These are phyloP conservation scores for Resseliella maxima DNA, from an alignment of 2,888 invertebrate species.

Conservation along the genomic window DNA sequence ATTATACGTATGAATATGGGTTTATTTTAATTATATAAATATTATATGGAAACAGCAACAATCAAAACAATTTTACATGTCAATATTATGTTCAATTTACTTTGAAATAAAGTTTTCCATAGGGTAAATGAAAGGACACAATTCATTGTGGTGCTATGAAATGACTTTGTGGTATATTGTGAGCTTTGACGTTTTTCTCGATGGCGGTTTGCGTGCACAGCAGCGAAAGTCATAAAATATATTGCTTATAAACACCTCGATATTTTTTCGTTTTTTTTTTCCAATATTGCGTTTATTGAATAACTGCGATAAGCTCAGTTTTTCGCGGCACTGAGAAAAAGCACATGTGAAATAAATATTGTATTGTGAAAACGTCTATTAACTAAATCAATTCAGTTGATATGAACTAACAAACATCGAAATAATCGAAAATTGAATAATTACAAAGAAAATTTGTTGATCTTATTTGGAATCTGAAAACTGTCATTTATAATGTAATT, in stretches of 20 bases:
- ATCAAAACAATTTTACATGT: neutral
- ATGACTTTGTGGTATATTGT: neutral
- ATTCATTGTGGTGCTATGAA: neutral
- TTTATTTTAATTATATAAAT: neutral
- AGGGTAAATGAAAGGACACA: neutral
- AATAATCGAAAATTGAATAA: no score
- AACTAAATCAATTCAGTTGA: no score
- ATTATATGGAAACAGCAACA: constrained; percentile 7
- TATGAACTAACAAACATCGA: no score
- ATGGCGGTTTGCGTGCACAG: neutral
- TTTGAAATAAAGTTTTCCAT: neutral
- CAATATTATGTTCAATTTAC: neutral
- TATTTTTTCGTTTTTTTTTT: neutral
- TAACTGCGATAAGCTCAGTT: neutral
- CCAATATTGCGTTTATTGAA: neutral
- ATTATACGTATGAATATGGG: neutral
- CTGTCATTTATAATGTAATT: no score
- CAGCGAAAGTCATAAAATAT: constrained; percentile 37
- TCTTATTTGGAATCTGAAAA: no score
- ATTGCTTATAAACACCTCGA: neutral
- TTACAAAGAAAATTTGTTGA: no score
- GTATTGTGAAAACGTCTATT: neutral
- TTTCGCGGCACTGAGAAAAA: neutral
- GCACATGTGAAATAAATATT: neutral
- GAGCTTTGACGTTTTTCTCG: constrained; percentile 19